phyloP scores from a whole-genome alignment of 2,888 invertebrate genomes.

The Campoplex nolae region DNA sequence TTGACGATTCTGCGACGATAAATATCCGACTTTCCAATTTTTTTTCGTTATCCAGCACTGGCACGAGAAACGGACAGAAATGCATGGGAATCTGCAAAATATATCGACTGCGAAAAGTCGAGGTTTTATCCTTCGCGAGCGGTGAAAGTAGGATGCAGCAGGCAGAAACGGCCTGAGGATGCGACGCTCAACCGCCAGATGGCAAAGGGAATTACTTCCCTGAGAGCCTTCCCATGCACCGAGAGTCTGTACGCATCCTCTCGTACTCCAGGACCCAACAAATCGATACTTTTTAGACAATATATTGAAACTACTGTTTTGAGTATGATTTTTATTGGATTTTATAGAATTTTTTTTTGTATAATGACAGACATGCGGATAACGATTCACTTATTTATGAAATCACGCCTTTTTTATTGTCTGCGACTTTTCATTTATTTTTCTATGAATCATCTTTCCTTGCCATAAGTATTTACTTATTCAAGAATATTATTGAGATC shows the following conservation, averaged over 20 bases:
- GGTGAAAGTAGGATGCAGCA: constrained; percentile 73
- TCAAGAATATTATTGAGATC: not conserved
- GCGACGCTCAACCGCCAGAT: constrained; percentile 81
- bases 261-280: not conserved
- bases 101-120: constrained; percentile 82
- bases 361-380: not conserved
- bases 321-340: not conserved
- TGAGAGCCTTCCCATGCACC: constrained; percentile 57
- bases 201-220: constrained; percentile 81
- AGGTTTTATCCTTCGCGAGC: constrained; percentile 71
- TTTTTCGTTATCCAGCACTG: constrained; percentile 44
- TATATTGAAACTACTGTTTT: constrained; percentile 4
- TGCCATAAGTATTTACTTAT: not conserved
- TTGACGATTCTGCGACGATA: constrained; percentile 11
- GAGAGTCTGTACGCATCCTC: constrained; percentile 42
- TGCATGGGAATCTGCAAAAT: constrained; percentile 69
- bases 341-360: not conserved
- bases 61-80: constrained; percentile 20
- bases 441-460: not conserved
- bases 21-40: constrained; percentile 23
- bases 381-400: not conserved
- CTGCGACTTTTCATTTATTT: not conserved
- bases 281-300: constrained; percentile 28
- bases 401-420: not conserved
- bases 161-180: constrained; percentile 76